Conservation (phyloP, 2,888 invertebrate genomes). For the Odontomyia ornata region DNA sequence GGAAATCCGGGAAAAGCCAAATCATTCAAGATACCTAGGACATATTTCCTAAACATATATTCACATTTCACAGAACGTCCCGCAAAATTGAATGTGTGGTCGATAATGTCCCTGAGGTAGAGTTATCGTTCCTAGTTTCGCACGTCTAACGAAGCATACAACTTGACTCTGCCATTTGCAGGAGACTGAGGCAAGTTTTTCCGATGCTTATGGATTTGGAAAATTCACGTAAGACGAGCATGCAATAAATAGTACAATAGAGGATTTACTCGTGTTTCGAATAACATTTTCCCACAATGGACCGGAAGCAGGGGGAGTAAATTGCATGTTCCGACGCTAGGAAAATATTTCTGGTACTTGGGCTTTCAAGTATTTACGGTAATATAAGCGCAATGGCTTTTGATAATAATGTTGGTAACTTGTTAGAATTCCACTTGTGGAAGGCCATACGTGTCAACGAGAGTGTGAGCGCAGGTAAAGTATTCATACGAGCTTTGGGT, state of each 20-base stretch:
- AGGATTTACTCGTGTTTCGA: neutral
- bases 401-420: too few relatives aligned
- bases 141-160: neutral
- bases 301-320: too few relatives aligned
- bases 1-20: too few relatives aligned
- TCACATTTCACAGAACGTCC: neutral
- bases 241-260: conserved; percentile 7
- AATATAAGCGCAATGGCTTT: too few relatives aligned
- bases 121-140: neutral
- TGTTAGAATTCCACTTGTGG: too few relatives aligned
- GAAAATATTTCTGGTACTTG: too few relatives aligned
- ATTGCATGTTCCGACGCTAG: too few relatives aligned
- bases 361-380: too few relatives aligned
- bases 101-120: neutral
- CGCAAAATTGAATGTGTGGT: neutral
- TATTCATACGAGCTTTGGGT: too few relatives aligned
- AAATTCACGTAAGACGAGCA: neutral
- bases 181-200: too few relatives aligned
- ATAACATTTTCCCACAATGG: neutral
- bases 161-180: neutral
- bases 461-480: too few relatives aligned
- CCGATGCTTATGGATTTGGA: neutral
- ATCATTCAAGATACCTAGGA: neutral
- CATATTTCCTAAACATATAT: neutral
- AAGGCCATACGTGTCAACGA: too few relatives aligned